phyloP scores from a whole-genome alignment of 1,140 invertebrate genomes.

The Sycobia sp. region DNA sequence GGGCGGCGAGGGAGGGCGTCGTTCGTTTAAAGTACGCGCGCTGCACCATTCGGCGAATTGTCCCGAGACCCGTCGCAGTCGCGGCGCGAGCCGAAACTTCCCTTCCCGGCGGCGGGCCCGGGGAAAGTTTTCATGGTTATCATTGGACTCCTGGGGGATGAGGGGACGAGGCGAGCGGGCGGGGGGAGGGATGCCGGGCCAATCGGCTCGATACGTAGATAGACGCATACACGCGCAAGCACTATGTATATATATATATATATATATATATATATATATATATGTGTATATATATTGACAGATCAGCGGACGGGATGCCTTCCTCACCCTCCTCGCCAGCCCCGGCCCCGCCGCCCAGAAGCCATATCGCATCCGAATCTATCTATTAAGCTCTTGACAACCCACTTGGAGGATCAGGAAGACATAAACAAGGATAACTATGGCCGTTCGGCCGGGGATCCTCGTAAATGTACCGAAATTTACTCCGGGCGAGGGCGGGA shows the following conservation, averaged over 20 bases:
- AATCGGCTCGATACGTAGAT: constrained; percentile 42
- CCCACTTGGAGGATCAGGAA: constrained; percentile 31
- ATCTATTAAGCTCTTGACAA: constrained; percentile 35
- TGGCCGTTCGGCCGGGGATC: neutral
- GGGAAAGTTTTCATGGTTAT: constrained; percentile 32
- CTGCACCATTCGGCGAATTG: constrained; percentile 30
- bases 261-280: constrained; percentile 48
- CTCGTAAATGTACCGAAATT: constrained; percentile 31
- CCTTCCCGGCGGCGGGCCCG: neutral
- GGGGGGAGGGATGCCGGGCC: constrained; percentile 43
- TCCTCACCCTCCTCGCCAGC: constrained; percentile 26
- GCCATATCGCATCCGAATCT: constrained; percentile 49
- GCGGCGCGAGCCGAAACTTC: constrained; percentile 13
- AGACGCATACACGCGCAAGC: too few species aligned
- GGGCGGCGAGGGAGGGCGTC: too few species aligned
- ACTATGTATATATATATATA: too few species aligned
- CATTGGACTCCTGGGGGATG: constrained; percentile 4
- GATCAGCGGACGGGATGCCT: constrained; percentile 22
- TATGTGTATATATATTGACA: constrained; percentile 44
- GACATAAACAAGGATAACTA: constrained; percentile 33
- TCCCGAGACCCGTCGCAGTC: constrained; percentile 13
- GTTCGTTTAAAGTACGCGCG: constrained; percentile 35
- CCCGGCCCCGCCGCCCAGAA: too few species aligned
- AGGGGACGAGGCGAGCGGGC: neutral
- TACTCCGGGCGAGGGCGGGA: too few species aligned